Conservation (phyloP, 2,888 invertebrate genomes). For the Drosophila anomelani region DNA sequence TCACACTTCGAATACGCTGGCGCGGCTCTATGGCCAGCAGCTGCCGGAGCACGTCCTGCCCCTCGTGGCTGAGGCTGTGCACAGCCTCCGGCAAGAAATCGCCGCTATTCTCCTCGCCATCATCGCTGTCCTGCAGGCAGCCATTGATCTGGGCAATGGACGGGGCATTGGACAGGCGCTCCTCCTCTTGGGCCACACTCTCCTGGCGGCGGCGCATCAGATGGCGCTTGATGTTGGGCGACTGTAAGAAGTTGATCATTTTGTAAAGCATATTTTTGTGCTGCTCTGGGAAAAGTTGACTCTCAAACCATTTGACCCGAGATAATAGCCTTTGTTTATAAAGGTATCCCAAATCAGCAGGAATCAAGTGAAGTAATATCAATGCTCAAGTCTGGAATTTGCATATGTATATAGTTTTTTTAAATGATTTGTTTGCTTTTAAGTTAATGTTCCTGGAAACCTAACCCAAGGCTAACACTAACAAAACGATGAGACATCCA, state of each 20-base stretch:
- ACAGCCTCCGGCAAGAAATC: conserved; percentile 72
- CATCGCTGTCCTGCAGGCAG: conserved; percentile 41
- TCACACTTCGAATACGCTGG: conserved; percentile 78
- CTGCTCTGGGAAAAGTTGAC: not conserved
- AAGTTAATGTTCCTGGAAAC: not conserved
- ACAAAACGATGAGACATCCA: conserved; percentile 2
- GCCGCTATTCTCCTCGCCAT: conserved; percentile 13
- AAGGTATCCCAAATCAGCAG: not conserved
- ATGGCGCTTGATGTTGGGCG: conserved; percentile 65
- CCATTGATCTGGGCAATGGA: conserved; percentile 53
- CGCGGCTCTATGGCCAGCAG: conserved; percentile 75
- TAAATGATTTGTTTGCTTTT: not conserved
- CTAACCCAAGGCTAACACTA: not conserved
- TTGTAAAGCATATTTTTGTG: conserved; percentile 4
- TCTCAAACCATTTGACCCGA: not conserved
- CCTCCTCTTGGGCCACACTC: conserved; percentile 16
- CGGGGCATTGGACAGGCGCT: conserved; percentile 47
- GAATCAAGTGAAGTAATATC: not conserved
- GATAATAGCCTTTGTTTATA: too few relatives aligned
- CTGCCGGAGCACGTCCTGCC: conserved; percentile 76
- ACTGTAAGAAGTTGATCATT: conserved; percentile 36
- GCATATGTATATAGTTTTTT: not conserved
- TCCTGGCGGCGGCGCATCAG: conserved; percentile 42
- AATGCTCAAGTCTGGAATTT: not conserved
- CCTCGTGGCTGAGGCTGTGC: conserved; percentile 64